phyloP scores from a whole-genome alignment of 2,888 invertebrate species.

The Cephus pygmeus region DNA sequence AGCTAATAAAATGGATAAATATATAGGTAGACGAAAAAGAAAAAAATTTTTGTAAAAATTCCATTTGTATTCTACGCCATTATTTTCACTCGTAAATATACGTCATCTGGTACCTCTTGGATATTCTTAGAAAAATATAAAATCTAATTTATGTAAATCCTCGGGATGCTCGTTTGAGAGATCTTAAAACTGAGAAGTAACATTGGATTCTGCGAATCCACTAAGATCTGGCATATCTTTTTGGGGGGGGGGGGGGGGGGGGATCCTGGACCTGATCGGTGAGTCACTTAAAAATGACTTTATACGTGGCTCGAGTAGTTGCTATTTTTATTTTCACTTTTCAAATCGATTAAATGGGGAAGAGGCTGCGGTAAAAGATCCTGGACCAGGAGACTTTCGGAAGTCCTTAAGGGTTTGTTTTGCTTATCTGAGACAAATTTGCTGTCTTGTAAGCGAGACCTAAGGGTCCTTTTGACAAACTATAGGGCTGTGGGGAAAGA shows the following conservation, averaged over 20 bases:
- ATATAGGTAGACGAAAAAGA: no score
- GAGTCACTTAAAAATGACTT: neutral
- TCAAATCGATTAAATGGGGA: neutral
- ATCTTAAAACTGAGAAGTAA: constrained; percentile 1
- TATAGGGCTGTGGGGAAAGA: constrained; percentile 45
- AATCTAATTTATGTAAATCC: constrained; percentile 66
- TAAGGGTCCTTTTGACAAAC: constrained; percentile 61
- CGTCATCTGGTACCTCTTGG: neutral
- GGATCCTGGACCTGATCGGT: neutral
- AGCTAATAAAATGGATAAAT: neutral
- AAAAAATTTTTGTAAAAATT: neutral
- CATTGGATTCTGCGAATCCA: neutral
- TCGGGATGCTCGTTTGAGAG: constrained; percentile 1
- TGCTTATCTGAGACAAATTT: constrained; percentile 64
- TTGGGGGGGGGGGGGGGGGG: neutral
- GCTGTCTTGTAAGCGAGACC: constrained; percentile 62
- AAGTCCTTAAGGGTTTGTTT: constrained; percentile 55
- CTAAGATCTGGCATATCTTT: neutral
- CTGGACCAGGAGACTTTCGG: neutral
- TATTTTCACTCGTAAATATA: neutral
- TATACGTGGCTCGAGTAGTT: neutral
- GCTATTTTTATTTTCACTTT: neutral
- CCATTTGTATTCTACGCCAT: neutral
- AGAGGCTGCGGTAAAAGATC: neutral
- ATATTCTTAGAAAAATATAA: constrained; percentile 28